Evolutionary conservation across 1,140 invertebrate species (phyloP).

Genomic region (Hydropsyche tenuis): DNA sequence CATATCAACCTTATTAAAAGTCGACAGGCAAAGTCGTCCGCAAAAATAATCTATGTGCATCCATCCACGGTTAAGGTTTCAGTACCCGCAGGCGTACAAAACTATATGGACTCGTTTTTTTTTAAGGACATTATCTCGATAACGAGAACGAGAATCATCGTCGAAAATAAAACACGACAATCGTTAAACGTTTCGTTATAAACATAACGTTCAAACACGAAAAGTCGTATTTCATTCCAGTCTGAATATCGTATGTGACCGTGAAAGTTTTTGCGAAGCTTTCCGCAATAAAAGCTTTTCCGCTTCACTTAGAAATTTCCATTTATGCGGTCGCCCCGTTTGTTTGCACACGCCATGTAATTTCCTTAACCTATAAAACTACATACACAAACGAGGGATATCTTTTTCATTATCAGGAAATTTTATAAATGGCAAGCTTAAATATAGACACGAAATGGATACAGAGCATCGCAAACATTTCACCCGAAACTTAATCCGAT

Average conservation of each 20-base stretch:
- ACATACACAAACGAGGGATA: too few species aligned
- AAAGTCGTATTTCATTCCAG: too few species aligned
- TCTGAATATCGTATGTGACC: neutral
- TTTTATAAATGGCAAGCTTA: too few species aligned
- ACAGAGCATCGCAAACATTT: too few species aligned
- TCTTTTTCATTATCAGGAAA: too few species aligned
- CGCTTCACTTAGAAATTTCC: neutral
- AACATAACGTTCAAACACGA: too few species aligned
- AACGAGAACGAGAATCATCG: too few species aligned
- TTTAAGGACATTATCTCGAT: neutral
- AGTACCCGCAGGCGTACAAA: neutral
- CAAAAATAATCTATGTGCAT: conserved; percentile 4
- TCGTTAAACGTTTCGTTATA: too few species aligned
- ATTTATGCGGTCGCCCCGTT: neutral
- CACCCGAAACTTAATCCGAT: too few species aligned
- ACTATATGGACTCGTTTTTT: neutral
- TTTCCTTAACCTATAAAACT: too few species aligned
- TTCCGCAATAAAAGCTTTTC: neutral
- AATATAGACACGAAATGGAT: too few species aligned
- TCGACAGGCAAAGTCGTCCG: neutral
- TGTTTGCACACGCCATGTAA: neutral
- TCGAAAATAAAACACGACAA: too few species aligned
- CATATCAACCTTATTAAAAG: conserved; percentile 10
- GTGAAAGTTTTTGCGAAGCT: conserved; percentile 12
- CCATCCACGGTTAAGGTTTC: neutral